These are phyloP conservation scores for Cheiracanthium punctorium DNA, from an alignment of 2,888 invertebrate species.

Conservation along the genomic window DNA sequence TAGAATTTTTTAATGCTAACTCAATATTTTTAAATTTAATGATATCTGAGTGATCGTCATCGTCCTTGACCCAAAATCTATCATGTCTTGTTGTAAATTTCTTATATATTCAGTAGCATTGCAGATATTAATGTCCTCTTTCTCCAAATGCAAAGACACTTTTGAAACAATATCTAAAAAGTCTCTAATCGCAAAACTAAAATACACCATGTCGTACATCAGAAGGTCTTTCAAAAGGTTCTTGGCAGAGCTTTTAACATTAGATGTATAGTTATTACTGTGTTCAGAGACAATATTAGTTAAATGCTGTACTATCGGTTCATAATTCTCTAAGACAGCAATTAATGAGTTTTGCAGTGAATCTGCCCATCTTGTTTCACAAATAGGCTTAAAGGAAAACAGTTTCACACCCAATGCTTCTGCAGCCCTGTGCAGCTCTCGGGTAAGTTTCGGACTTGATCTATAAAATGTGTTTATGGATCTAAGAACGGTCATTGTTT, in stretches of 20 bases:
- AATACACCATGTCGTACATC: not conserved
- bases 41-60: too few species aligned
- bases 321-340: not conserved
- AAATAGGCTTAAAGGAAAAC: not conserved
- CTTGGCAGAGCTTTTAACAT: not conserved
- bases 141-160: constrained; percentile 5
- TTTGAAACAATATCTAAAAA: too few species aligned
- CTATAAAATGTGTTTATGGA: not conserved
- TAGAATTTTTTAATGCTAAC: not conserved
- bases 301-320: not conserved
- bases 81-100: too few species aligned
- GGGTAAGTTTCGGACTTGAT: not conserved
- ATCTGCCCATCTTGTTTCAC: constrained; percentile 2
- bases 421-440: not conserved
- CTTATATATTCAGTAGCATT: too few species aligned
- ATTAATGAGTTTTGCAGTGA: not conserved
- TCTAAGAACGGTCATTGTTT: not conserved
- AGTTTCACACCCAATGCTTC: not conserved
- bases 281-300: not conserved
- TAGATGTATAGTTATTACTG: too few species aligned
- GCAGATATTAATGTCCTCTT: not conserved
- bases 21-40: not conserved
- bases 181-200: not conserved
- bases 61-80: too few species aligned
- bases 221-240: not conserved